Percentiles rank a stretch among this genome's conserved stretches.
phyloP scores from a whole-genome alignment of 1,140 invertebrate genomes.

The Heliconius hewitsoni region DNA sequence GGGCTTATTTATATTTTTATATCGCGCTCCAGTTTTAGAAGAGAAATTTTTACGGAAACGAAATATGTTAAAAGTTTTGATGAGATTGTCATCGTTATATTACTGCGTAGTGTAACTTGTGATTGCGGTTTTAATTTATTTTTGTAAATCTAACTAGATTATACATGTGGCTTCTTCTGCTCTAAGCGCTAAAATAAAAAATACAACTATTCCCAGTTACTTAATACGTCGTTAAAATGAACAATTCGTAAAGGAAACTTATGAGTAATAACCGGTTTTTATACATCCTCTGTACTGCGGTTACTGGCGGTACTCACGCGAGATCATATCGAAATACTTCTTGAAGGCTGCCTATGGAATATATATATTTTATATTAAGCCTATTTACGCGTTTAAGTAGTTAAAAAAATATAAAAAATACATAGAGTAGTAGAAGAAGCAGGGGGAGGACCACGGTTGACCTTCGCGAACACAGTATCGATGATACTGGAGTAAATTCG shows the following conservation, averaged over 20 bases:
- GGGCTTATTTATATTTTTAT: not conserved
- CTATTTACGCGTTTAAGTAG: no score
- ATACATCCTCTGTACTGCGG: not conserved
- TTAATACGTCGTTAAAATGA: not conserved
- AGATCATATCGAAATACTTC: not conserved
- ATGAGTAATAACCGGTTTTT: slow-evolving; percentile 1
- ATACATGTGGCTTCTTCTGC: no score
- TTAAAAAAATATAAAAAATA: no score
- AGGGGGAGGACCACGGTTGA: no score
- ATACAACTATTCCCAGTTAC: not conserved
- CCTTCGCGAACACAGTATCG: no score
- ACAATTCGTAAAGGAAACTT: slow-evolving; percentile 6
- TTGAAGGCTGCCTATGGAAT: not conserved
- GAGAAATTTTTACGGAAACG: not conserved
- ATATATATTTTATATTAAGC: no score
- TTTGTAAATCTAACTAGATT: not conserved
- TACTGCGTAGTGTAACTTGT: not conserved
- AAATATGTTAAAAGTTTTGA: not conserved
- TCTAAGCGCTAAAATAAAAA: no score
- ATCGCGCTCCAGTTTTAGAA: not conserved
- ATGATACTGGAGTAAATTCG: no score
- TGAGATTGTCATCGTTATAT: not conserved
- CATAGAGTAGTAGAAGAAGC: no score
- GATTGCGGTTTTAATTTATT: not conserved
- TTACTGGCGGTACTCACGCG: not conserved